phyloP scores from a whole-genome alignment of 92 coral and sea anemone species.

The Metridium senile region DNA sequence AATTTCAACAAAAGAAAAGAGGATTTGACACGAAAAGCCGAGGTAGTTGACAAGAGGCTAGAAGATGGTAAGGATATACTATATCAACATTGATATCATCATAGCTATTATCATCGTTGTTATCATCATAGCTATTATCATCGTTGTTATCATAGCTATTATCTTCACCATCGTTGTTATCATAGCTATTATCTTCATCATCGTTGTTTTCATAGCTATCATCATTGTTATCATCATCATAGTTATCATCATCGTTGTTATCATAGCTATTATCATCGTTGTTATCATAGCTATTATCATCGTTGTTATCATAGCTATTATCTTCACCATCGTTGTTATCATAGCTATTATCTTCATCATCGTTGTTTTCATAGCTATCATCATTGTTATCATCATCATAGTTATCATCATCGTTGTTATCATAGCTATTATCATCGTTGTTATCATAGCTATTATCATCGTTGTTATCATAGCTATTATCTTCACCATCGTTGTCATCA shows the following conservation, averaged over 20 bases:
- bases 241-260: background rate
- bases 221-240: background rate
- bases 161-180: background rate
- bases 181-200: background rate
- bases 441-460: background rate
- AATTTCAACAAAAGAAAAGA: background rate
- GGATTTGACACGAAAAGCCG: background rate
- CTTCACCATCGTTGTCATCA: background rate
- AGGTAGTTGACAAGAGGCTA: constrained; percentile 7
- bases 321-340: background rate
- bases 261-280: background rate
- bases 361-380: background rate
- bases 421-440: background rate
- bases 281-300: background rate
- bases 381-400: background rate
- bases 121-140: background rate
- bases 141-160: background rate
- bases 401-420: background rate
- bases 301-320: background rate
- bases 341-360: background rate
- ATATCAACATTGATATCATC: background rate
- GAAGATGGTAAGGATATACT: constrained; percentile 1
- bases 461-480: background rate
- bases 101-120: background rate
- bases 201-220: background rate